These are phyloP conservation scores for Patella vulgata DNA, from an alignment of 1,140 invertebrate genomes.

Conservation along the genomic window DNA sequence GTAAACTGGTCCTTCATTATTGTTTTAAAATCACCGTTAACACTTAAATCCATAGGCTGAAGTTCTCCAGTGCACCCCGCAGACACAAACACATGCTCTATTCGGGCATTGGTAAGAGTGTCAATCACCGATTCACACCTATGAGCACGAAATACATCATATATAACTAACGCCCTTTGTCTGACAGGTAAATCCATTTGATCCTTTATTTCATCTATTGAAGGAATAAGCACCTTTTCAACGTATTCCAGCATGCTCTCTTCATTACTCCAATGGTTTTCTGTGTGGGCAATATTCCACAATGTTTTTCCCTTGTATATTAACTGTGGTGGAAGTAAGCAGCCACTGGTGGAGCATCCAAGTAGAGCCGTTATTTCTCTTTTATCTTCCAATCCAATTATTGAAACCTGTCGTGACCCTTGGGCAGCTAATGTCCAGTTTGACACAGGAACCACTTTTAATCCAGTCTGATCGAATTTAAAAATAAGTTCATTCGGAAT, in stretches of 20 bases:
- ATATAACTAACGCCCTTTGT: no score
- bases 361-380: background rate
- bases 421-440: background rate
- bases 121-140: background rate
- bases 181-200: background rate
- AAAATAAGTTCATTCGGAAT: background rate
- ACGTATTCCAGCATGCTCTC: background rate
- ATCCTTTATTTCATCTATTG: background rate
- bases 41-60: no score
- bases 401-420: background rate
- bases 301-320: background rate
- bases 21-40: no score
- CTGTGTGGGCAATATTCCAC: background rate
- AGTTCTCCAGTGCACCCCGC: no score
- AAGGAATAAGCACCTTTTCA: background rate
- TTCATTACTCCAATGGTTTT: conserved; percentile 4
- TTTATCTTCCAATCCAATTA: background rate
- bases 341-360: background rate
- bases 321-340: background rate
- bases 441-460: background rate
- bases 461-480: conserved; percentile 6
- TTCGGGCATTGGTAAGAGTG: no score
- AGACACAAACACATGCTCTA: no score
- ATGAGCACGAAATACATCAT: background rate
- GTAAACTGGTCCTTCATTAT: no score